A percentile compares a stretch with the other conserved stretches of the same genome.
Conservation (phyloP, 1,140 invertebrate species). For the Pollicipes pollicipes region DNA sequence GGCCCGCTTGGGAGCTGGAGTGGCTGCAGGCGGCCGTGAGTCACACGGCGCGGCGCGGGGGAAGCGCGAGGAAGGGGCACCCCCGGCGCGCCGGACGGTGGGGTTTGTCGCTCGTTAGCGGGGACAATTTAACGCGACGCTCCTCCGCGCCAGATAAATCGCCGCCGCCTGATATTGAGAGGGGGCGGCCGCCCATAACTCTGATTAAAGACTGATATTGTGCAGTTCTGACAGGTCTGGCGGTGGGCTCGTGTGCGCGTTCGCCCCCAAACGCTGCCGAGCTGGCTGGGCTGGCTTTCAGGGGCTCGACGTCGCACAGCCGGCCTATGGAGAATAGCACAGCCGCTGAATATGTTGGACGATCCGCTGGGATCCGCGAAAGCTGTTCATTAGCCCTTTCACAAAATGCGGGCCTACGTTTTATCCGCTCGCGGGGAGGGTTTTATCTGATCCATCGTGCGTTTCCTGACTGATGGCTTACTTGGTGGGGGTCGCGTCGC, state of each 20-base stretch:
- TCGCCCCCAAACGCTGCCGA: too few relatives aligned
- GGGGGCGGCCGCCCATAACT: neutral
- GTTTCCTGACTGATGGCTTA: neutral
- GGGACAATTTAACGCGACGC: neutral
- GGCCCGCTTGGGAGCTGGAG: neutral
- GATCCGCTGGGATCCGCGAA: neutral
- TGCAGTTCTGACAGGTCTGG: neutral
- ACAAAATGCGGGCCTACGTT: neutral
- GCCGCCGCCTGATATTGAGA: neutral
- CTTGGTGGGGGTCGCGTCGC: neutral
- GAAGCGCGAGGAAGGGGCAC: neutral
- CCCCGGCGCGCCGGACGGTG: neutral
- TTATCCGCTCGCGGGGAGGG: neutral
- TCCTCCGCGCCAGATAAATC: neutral
- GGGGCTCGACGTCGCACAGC: neutral
- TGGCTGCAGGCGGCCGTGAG: neutral
- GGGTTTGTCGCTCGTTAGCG: neutral
- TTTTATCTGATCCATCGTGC: neutral
- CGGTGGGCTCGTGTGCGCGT: too few relatives aligned
- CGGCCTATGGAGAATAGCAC: neutral
- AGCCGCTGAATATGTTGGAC: neutral
- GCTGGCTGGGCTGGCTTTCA: neutral
- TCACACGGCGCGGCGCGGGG: neutral
- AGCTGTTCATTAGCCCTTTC: neutral
- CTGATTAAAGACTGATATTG: neutral